Percentiles rank a stretch among this genome's conserved stretches.
Conservation (phyloP, 2,797 vertebrate genomes). For the Aphelocoma californica region DNA sequence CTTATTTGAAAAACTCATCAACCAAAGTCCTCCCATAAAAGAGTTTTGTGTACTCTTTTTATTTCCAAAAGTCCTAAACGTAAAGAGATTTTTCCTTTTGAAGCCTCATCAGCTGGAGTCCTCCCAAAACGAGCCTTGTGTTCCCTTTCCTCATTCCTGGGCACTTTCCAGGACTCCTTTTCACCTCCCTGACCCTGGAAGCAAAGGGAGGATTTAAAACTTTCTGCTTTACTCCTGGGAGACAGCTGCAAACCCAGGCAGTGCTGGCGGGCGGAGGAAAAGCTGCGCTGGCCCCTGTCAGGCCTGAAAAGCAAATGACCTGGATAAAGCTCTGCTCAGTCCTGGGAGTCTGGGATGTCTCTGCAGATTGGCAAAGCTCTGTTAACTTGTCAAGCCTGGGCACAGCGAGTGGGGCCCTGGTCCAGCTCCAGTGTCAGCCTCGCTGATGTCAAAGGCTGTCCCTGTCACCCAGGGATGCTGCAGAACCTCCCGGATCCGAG, state of each 20-base stretch:
- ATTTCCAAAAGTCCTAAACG: neutral
- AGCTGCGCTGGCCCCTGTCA: neutral
- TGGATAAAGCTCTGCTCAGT: neutral
- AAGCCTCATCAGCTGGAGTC: neutral
- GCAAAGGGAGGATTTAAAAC: neutral
- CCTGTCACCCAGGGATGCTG: neutral
- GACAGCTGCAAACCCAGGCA: neutral
- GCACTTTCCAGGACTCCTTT: neutral
- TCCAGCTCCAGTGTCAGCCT: neutral
- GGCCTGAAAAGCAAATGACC: neutral
- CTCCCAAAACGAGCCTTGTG: neutral
- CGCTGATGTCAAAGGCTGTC: neutral
- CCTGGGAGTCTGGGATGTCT: neutral
- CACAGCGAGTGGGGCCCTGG: neutral
- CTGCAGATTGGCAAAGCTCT: neutral
- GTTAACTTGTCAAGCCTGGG: neutral
- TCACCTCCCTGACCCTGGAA: neutral
- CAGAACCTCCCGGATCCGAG: rapidly evolving
- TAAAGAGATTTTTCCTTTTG: neutral
- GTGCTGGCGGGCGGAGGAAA: neutral
- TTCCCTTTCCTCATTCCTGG: neutral
- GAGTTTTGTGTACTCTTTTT: neutral
- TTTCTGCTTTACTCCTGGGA: neutral
- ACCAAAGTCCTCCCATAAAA: neutral
- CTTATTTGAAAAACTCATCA: neutral